These are phyloP conservation scores for Dryoscopus gambensis DNA, from an alignment of 2,113 vertebrate genomes.

Conservation along the genomic window DNA sequence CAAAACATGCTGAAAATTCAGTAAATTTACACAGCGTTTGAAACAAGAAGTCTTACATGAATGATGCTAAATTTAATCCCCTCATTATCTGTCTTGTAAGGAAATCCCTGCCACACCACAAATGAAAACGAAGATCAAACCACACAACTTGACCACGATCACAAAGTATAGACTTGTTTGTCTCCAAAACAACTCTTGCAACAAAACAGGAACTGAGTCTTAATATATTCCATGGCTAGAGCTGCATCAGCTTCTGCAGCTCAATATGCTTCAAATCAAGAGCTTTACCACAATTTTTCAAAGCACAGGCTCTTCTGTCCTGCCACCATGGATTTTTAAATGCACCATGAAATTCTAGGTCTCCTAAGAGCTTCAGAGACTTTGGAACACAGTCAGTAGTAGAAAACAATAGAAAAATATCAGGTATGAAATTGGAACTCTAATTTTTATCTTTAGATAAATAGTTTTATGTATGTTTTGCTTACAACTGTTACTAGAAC, in stretches of 20 bases:
- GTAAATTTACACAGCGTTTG: slow-evolving; percentile 40
- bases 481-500: neutral
- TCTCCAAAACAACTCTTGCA: slow-evolving; percentile 60
- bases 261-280: slow-evolving; percentile 59
- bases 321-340: slow-evolving; percentile 49
- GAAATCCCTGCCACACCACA: slow-evolving; percentile 73
- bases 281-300: slow-evolving; percentile 40
- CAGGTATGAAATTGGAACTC: slow-evolving; percentile 66
- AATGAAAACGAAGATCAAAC: slow-evolving; percentile 68
- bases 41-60: slow-evolving; percentile 56
- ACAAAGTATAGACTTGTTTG: slow-evolving; percentile 68
- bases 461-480: neutral
- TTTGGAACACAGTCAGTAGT: slow-evolving; percentile 12
- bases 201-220: slow-evolving; percentile 62
- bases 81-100: slow-evolving; percentile 63
- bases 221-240: slow-evolving; percentile 40
- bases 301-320: slow-evolving; percentile 19
- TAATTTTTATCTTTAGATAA: neutral
- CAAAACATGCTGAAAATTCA: neutral
- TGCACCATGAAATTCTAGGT: slow-evolving; percentile 25
- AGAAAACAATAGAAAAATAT: slow-evolving; percentile 54
- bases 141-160: slow-evolving; percentile 70
- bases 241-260: slow-evolving; percentile 29
- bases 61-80: slow-evolving; percentile 66
- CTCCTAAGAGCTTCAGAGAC: slow-evolving; percentile 54